phyloP scores from a whole-genome alignment of 2,797 vertebrate genomes.

The Gymnothorax javanicus region DNA sequence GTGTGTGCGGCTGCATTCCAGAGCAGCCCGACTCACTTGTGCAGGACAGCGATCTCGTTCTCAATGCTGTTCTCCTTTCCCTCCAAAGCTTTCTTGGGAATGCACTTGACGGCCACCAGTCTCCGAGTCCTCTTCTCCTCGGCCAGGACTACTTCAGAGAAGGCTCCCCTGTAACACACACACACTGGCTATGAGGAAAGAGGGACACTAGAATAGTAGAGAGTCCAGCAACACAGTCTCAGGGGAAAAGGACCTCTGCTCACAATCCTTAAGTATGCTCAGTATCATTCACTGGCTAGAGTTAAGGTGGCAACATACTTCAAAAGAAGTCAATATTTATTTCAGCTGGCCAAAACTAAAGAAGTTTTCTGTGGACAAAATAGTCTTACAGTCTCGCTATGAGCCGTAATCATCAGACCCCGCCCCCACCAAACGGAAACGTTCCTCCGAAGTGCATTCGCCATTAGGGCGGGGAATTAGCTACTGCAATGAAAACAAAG shows the following conservation, averaged over 20 bases:
- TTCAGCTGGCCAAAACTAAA: too few relatives aligned
- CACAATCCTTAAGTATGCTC: neutral
- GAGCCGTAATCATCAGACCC: too few relatives aligned
- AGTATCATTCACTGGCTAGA: neutral
- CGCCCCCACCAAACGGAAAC: too few relatives aligned
- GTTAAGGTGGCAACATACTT: too few relatives aligned
- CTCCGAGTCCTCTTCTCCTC: constrained; percentile 89
- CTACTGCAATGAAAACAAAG: too few relatives aligned
- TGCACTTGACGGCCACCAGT: constrained; percentile 96
- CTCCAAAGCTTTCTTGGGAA: constrained; percentile 92
- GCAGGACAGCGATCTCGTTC: constrained; percentile 94
- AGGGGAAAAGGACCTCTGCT: neutral
- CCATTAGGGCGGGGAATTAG: too few relatives aligned
- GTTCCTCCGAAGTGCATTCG: too few relatives aligned
- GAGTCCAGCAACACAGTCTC: neutral
- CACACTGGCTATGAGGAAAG: constrained; percentile 19
- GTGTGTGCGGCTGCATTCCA: neutral
- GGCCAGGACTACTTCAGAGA: constrained; percentile 94
- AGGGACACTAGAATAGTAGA: neutral
- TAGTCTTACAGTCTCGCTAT: too few relatives aligned
- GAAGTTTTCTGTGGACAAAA: too few relatives aligned
- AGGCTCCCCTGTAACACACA: constrained; percentile 82
- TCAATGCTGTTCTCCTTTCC: constrained; percentile 97
- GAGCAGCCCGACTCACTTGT: constrained; percentile 81
- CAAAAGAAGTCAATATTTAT: too few relatives aligned